Percentiles rank a stretch among this genome's conserved stretches.
phyloP scores from a whole-genome alignment of 2,888 invertebrate genomes.

The Diplazon laetatorius region DNA sequence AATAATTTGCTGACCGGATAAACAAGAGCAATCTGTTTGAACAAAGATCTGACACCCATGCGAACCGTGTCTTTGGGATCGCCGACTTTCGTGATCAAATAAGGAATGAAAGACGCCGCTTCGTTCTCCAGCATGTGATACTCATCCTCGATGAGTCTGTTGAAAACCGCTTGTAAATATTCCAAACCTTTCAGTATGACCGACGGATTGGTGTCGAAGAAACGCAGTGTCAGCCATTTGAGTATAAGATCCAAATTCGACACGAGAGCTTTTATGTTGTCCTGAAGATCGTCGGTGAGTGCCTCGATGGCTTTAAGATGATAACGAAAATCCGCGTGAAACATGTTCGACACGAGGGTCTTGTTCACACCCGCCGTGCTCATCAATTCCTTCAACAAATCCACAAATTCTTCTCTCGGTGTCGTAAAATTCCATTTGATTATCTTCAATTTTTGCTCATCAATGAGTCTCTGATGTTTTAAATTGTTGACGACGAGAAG shows the following conservation, averaged over 20 bases:
- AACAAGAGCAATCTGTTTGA: conserved; percentile 92
- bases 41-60: conserved; percentile 92
- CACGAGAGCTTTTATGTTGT: conserved; percentile 91
- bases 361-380: conserved; percentile 93
- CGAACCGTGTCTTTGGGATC: conserved; percentile 98
- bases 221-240: conserved; percentile 97
- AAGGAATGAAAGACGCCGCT: conserved; percentile 96
- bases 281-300: conserved; percentile 91
- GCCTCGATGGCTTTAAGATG: conserved; percentile 98
- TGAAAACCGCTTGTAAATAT: conserved; percentile 93
- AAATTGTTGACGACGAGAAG: conserved; percentile 91
- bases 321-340: conserved; percentile 95
- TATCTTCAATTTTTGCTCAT: conserved; percentile 96
- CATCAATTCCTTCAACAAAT: conserved; percentile 96
- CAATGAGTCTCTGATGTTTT: conserved; percentile 96
- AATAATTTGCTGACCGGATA: conserved; percentile 96
- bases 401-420: conserved; percentile 96
- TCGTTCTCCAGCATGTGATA: conserved; percentile 96
- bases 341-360: conserved; percentile 94
- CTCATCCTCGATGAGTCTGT: conserved; percentile 89
- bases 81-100: conserved; percentile 96
- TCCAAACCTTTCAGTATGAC: conserved; percentile 97
- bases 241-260: conserved; percentile 97
- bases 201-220: conserved; percentile 99
- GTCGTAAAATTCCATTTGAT: conserved; percentile 98